Evolutionary conservation across 2,113 vertebrate genomes (phyloP), one percentile per base, ranked within the genome.

Genomic region (Lagopus muta): DNA sequence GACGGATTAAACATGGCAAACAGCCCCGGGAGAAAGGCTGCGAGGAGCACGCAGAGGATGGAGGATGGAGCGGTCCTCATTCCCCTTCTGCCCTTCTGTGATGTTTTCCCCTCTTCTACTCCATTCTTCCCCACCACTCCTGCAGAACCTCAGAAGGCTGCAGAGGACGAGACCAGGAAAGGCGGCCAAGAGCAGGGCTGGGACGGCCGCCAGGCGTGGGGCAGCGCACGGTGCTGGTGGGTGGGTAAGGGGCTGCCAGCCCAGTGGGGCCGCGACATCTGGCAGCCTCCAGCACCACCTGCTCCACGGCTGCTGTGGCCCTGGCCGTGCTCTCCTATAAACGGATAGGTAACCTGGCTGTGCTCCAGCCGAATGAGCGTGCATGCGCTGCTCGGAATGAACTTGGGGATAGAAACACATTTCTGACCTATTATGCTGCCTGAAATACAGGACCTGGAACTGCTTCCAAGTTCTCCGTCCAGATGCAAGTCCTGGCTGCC

Each of bases 401-500:
- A 74, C 60, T 34, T 43, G 87, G 74, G 84, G 79, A 71, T 10
- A 47, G 75, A 77, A 88, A 54, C 22, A 18, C 40, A 4, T 91
- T 69, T 25, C 55, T 71, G 91, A 71, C 82, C 86, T 82, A 40
- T 88, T 88, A 71, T 6, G 47, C 65, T 78, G 61, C 76, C 42
- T 90, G 30, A 81, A 92, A 72, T 27, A 55, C 83, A 66, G 55
- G 80, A 79, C 52, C 20, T 89, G 91, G 77, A 92, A 79, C 76
- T 42, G 70, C 62, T 94, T 94, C 86, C 84, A 87, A 5, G 6
- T 82, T 62, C 77, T 22, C 0, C 0, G 10, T 60, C 90, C 94
- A 94, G 88, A 92, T 90, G 90, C 82, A 6, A 15, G 28, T 67
- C 69, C 83, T 94, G 93, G 90, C 86, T 88, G 57, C 38, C 38